phyloP scores from a whole-genome alignment of 2,113 vertebrate species.

The Pygoscelis antarcticus region DNA sequence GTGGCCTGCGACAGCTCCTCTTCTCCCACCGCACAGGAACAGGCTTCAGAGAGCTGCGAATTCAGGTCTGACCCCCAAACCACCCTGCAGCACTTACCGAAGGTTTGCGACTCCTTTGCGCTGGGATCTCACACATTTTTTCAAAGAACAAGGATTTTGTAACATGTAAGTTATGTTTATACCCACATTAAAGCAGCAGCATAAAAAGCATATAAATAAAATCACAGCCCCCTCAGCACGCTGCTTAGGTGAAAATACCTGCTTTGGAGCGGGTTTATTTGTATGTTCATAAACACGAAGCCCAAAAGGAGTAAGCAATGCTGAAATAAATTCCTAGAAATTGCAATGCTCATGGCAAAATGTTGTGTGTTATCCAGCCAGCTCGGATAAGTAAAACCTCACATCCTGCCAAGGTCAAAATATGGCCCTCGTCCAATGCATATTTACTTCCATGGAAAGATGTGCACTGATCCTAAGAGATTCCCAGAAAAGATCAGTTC shows the following conservation, averaged over 20 bases:
- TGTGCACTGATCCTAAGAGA: not conserved
- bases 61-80: not conserved
- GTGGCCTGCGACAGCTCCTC: fast-evolving
- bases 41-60: fast-evolving
- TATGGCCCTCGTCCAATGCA: not conserved
- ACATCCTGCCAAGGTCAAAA: constrained; percentile 21
- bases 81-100: not conserved
- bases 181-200: not conserved
- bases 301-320: not conserved
- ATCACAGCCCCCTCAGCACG: not conserved
- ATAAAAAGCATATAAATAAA: not conserved
- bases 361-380: not conserved
- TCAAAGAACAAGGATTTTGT: not conserved
- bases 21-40: fast-evolving
- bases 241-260: constrained; percentile 22
- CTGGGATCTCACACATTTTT: not conserved
- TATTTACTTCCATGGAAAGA: not conserved
- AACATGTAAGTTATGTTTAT: not conserved
- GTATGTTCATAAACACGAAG: not conserved
- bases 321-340: constrained; percentile 42
- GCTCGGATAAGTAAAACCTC: constrained; percentile 27
- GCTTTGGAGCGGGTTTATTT: not conserved
- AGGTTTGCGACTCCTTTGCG: not conserved
- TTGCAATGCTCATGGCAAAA: not conserved
- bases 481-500: not conserved